These are phyloP conservation scores for Acronicta psi DNA, from an alignment of 2,888 invertebrate genomes.

Conservation along the genomic window DNA sequence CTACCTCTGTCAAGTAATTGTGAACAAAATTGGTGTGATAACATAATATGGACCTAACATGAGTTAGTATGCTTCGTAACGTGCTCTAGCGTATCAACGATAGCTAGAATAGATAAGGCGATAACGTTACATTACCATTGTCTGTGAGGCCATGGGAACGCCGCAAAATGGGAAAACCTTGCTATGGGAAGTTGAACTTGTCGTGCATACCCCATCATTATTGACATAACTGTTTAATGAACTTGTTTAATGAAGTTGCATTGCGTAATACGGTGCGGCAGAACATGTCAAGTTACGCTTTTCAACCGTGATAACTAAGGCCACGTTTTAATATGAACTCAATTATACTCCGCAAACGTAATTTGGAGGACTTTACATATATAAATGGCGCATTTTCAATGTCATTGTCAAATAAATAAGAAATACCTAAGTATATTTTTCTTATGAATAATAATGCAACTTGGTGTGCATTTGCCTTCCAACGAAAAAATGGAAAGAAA, in stretches of 20 bases:
- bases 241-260: constrained; percentile 46
- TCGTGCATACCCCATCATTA: constrained; percentile 56
- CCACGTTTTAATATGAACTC: background rate
- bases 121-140: constrained; percentile 65
- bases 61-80: constrained; percentile 14
- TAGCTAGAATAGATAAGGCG: constrained; percentile 42
- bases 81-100: constrained; percentile 39
- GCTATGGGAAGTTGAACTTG: constrained; percentile 65
- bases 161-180: too few species aligned
- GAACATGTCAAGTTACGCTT: constrained; percentile 24
- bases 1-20: constrained; percentile 9
- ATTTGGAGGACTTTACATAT: too few species aligned
- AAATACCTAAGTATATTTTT: too few species aligned
- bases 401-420: too few species aligned
- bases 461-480: too few species aligned
- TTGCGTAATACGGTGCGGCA: constrained; percentile 42
- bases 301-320: constrained; percentile 11
- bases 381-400: too few species aligned
- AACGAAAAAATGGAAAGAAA: too few species aligned
- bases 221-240: constrained; percentile 57
- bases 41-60: constrained; percentile 15
- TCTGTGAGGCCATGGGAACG: constrained; percentile 67
- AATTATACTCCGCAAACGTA: too few species aligned
- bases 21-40: constrained; percentile 35
- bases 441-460: too few species aligned